Percentiles rank a stretch among this genome's conserved stretches.
Conservation (phyloP, 2,888 invertebrate genomes). For the Apoderus coryli region DNA sequence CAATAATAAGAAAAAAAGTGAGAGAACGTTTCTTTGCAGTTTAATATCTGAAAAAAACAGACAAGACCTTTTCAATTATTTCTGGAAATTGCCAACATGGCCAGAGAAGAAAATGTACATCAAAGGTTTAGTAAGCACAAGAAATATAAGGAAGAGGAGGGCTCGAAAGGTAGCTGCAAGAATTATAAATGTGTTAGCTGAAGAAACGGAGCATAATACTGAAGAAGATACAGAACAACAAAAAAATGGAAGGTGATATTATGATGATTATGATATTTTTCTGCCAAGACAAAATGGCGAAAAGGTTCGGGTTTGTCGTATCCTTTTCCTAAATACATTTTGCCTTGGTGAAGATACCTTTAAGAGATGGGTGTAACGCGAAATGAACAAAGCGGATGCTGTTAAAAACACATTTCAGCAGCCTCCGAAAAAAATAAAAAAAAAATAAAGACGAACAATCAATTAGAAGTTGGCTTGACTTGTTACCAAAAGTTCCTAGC, state of each 20-base stretch:
- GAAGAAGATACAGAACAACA: background rate
- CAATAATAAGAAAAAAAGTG: slow-evolving; percentile 6
- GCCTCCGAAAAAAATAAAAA: slow-evolving; percentile 6
- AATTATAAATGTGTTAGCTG: background rate
- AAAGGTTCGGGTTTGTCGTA: slow-evolving; percentile 4
- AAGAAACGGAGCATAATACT: slow-evolving; percentile 1
- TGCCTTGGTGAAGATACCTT: slow-evolving; percentile 6
- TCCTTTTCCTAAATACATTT: slow-evolving; percentile 6
- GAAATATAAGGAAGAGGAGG: slow-evolving; percentile 4
- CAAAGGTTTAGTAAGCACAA: slow-evolving; percentile 6
- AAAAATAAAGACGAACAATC: slow-evolving; percentile 4
- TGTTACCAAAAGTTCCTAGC: slow-evolving; percentile 5
- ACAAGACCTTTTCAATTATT: background rate
- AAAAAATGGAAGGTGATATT: slow-evolving; percentile 6
- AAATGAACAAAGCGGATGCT: slow-evolving; percentile 4
- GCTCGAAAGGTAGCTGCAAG: slow-evolving; percentile 3
- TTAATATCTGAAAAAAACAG: slow-evolving; percentile 4
- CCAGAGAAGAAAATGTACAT: too few species aligned
- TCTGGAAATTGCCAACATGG: slow-evolving; percentile 1
- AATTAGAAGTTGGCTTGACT: slow-evolving; percentile 5
- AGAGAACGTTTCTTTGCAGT: slow-evolving; percentile 7
- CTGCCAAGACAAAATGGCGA: slow-evolving; percentile 4
- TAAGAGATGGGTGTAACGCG: slow-evolving; percentile 2
- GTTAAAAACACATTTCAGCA: slow-evolving; percentile 1
- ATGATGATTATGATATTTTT: slow-evolving; percentile 8